Conservation (phyloP, 2,113 vertebrate species). For the Psilopogon haemacephalus region DNA sequence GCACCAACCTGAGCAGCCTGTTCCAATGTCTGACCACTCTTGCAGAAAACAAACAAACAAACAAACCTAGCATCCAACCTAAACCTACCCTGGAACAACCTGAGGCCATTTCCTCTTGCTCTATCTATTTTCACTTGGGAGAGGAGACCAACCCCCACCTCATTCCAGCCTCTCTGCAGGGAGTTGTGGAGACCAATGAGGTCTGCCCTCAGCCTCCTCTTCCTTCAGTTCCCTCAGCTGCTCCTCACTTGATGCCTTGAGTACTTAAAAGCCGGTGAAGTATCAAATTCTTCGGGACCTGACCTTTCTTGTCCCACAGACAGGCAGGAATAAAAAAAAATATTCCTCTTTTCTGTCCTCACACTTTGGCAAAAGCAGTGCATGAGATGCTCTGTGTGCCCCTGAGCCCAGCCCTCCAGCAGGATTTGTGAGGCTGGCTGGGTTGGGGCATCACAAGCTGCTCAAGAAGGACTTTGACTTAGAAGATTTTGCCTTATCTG, state of each 20-base stretch:
- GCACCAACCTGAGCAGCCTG: too few relatives aligned
- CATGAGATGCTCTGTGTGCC: neutral
- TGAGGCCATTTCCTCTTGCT: too few relatives aligned
- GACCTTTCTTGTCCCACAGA: neutral
- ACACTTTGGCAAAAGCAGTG: accelerated
- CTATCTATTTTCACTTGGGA: too few relatives aligned
- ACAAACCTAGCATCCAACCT: too few relatives aligned
- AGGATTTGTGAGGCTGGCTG: neutral
- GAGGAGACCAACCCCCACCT: too few relatives aligned
- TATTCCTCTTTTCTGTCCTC: neutral
- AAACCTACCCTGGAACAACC: too few relatives aligned
- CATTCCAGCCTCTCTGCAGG: too few relatives aligned
- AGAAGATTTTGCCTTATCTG: neutral
- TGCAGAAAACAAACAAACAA: too few relatives aligned
- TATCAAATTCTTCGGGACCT: neutral
- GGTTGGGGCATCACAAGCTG: neutral
- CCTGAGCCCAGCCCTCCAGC: neutral
- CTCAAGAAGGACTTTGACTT: neutral
- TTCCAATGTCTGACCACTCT: too few relatives aligned
- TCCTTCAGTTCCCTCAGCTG: too few relatives aligned
- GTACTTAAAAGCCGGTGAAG: neutral
- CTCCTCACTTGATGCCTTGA: neutral
- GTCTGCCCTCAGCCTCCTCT: too few relatives aligned
- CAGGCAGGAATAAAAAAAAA: neutral
- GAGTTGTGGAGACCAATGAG: too few relatives aligned